Evolutionary conservation across 2,797 vertebrate genomes (phyloP).

Genomic region (Intellagama lesueurii): DNA sequence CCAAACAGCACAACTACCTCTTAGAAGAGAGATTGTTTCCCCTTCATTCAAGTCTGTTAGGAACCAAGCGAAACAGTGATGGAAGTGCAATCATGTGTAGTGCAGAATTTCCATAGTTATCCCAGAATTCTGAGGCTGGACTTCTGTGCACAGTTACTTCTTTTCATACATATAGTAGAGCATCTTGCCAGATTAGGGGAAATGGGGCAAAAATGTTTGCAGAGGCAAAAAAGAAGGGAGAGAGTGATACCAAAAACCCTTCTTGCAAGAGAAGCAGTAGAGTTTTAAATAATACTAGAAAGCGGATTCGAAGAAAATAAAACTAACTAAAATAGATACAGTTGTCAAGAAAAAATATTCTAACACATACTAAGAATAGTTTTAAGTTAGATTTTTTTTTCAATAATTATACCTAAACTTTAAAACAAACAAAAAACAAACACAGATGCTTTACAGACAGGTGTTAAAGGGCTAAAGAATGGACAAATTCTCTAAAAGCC

Average conservation of each 20-base stretch:
- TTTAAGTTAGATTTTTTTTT: slow-evolving; percentile 32
- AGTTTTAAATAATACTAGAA: slow-evolving; percentile 53
- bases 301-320: slow-evolving; percentile 49
- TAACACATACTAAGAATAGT: slow-evolving; percentile 51
- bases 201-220: neutral
- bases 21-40: neutral
- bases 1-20: too few species aligned
- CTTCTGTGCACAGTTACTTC: neutral
- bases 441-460: slow-evolving; percentile 61
- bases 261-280: slow-evolving; percentile 12
- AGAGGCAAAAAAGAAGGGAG: neutral
- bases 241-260: neutral
- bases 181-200: neutral
- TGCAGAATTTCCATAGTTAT: neutral
- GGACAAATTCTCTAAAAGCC: slow-evolving; percentile 55
- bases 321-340: slow-evolving; percentile 36
- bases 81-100: neutral
- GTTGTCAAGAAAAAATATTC: slow-evolving; percentile 50
- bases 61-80: neutral
- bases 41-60: neutral
- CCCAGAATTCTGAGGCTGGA: neutral
- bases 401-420: slow-evolving; percentile 59
- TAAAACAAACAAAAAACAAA: slow-evolving; percentile 25
- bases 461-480: slow-evolving; percentile 78
- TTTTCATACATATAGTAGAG: neutral